Conservation (phyloP, 1,140 invertebrate genomes). For the Gryon sp. region DNA sequence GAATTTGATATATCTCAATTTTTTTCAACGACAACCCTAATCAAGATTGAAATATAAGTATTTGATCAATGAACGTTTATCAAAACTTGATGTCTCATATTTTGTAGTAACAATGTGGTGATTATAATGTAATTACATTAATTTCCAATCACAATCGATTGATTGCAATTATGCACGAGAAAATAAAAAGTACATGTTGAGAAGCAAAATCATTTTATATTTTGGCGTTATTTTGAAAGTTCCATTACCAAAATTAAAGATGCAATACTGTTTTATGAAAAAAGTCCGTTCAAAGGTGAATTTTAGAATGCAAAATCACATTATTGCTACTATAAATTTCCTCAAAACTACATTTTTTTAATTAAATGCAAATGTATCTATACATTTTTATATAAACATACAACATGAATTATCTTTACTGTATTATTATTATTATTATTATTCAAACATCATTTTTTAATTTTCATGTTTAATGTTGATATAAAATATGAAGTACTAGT, state of each 20-base stretch:
- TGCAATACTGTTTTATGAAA: constrained; percentile 46
- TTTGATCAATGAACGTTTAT: constrained; percentile 12
- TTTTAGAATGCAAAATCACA: constrained; percentile 51
- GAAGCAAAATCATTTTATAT: constrained; percentile 40
- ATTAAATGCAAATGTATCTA: constrained; percentile 70
- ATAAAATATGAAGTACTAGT: constrained; percentile 31
- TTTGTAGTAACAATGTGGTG: constrained; percentile 14
- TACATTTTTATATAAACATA: constrained; percentile 56
- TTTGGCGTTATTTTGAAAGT: constrained; percentile 43
- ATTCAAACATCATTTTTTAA: neutral
- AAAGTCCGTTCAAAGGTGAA: constrained; percentile 29
- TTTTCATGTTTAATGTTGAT: constrained; percentile 26
- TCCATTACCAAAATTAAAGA: constrained; percentile 61
- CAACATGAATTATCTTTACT: constrained; percentile 3
- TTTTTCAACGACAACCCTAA: constrained; percentile 54
- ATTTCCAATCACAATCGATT: constrained; percentile 53
- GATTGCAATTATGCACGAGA: constrained; percentile 24
- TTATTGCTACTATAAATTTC: constrained; percentile 49
- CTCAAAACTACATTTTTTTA: constrained; percentile 56
- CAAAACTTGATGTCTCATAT: constrained; percentile 1
- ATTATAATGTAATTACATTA: constrained; percentile 37
- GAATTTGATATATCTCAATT: too few species aligned
- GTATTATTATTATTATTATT: too few species aligned
- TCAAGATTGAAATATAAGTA: constrained; percentile 23
- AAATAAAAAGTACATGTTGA: constrained; percentile 25